Percentiles rank a stretch among this genome's conserved stretches.
These are phyloP conservation scores for Pangasius djambal DNA, from an alignment of 2,797 vertebrate species.

Conservation along the genomic window DNA sequence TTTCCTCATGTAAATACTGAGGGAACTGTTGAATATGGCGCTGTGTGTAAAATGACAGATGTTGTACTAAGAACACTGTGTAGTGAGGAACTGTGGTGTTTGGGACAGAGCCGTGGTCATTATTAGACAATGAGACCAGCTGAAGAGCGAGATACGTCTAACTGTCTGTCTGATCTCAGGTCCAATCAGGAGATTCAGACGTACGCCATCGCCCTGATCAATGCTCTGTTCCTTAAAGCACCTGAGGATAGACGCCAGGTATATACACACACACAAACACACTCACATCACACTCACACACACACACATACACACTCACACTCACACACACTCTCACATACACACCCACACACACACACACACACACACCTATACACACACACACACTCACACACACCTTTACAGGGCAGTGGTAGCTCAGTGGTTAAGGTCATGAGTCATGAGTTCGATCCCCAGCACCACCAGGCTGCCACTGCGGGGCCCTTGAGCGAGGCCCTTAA, in stretches of 20 bases:
- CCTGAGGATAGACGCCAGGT: slow-evolving; percentile 98
- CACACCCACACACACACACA: not conserved
- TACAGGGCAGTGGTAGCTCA: too few species aligned
- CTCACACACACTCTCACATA: not conserved
- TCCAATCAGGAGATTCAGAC: slow-evolving; percentile 99
- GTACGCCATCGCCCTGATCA: slow-evolving; percentile 97
- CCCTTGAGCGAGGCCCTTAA: too few species aligned
- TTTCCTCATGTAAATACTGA: too few species aligned
- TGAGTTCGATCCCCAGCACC: too few species aligned
- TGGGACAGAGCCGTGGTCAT: not conserved
- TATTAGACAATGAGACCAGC: slow-evolving; percentile 15
- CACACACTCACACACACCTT: too few species aligned
- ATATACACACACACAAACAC: slow-evolving; percentile 58
- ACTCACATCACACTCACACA: slow-evolving; percentile 25
- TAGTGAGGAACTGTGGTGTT: not conserved
- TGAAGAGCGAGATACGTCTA: slow-evolving; percentile 75
- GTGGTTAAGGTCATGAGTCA: too few species aligned
- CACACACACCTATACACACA: not conserved
- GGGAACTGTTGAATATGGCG: too few species aligned
- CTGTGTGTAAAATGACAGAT: not conserved
- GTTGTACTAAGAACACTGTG: not conserved
- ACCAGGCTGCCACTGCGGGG: too few species aligned
- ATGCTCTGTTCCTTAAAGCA: slow-evolving; percentile 97
- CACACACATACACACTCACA: not conserved
- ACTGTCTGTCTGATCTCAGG: slow-evolving; percentile 77